Percentiles rank a stretch among this genome's conserved stretches.
These are phyloP conservation scores for Drosophila nr. medialis DNA, from an alignment of 2,888 invertebrate genomes.

Conservation along the genomic window DNA sequence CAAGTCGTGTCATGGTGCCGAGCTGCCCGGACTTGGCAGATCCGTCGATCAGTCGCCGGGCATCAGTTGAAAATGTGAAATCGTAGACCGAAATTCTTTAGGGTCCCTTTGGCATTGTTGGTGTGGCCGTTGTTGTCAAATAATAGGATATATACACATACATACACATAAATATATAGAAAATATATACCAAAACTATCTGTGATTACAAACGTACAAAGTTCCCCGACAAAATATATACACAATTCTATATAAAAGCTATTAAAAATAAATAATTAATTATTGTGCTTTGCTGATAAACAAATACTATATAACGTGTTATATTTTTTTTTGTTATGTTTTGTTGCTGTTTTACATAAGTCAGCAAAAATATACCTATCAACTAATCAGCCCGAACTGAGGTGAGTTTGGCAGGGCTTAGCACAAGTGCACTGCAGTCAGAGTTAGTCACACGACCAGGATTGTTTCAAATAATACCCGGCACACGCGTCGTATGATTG, in stretches of 20 bases:
- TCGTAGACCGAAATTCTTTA: slow-evolving; percentile 50
- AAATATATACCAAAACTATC: slow-evolving; percentile 42
- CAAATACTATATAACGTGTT: slow-evolving; percentile 13
- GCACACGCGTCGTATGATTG: slow-evolving; percentile 62
- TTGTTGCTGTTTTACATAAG: slow-evolving; percentile 37
- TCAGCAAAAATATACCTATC: slow-evolving; percentile 20
- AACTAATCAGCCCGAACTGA: slow-evolving; percentile 53
- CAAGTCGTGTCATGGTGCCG: neutral
- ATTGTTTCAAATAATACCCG: slow-evolving; percentile 20
- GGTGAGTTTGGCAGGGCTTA: slow-evolving; percentile 52
- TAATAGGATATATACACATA: neutral
- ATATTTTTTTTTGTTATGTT: slow-evolving; percentile 7
- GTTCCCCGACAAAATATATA: slow-evolving; percentile 12
- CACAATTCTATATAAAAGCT: neutral
- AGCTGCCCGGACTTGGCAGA: slow-evolving; percentile 9
- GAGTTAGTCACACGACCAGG: slow-evolving; percentile 52
- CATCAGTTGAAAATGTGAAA: slow-evolving; percentile 81
- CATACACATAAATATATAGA: slow-evolving; percentile 1
- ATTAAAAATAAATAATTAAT: slow-evolving; percentile 31
- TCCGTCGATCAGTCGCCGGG: slow-evolving; percentile 57
- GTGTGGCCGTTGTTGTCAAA: slow-evolving; percentile 33
- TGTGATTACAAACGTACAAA: slow-evolving; percentile 61
- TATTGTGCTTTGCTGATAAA: slow-evolving; percentile 38
- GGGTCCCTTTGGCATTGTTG: slow-evolving; percentile 53
- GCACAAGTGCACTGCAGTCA: slow-evolving; percentile 7